A percentile compares a stretch with the other conserved stretches of the same genome.
phyloP scores from a whole-genome alignment of 2,797 vertebrate genomes.

The Sebastes hopkinsi region DNA sequence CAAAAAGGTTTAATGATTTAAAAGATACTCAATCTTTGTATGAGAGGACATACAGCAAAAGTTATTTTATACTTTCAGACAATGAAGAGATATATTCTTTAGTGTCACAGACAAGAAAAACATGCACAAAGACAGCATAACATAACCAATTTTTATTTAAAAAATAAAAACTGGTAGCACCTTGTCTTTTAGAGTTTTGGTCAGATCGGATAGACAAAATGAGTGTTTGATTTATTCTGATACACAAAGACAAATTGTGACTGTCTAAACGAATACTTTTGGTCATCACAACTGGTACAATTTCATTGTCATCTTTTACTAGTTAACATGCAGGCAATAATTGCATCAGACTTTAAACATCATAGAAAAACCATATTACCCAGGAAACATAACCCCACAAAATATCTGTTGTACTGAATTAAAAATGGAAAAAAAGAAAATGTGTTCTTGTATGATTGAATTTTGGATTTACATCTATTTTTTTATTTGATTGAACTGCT shows the following conservation, averaged over 20 bases:
- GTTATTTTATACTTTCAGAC: not conserved
- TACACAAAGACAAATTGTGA: conserved; percentile 64
- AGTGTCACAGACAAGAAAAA: conserved; percentile 1
- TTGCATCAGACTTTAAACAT: conserved; percentile 61
- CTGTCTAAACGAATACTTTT: conserved; percentile 69
- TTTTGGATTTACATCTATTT: conserved; percentile 17
- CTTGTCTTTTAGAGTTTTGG: conserved; percentile 62
- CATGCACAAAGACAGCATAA: conserved; percentile 41
- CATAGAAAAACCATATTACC: conserved; percentile 40
- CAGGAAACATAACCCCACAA: conserved; percentile 41
- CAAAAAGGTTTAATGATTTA: not conserved
- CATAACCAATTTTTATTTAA: conserved; percentile 72
- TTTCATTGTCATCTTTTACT: conserved; percentile 58
- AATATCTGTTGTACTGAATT: conserved; percentile 20
- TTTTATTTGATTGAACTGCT: conserved; percentile 16
- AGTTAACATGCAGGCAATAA: conserved; percentile 65
- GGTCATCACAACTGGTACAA: conserved; percentile 70
- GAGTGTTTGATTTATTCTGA: conserved; percentile 40
- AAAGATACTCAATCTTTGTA: not conserved
- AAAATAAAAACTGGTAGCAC: conserved; percentile 61
- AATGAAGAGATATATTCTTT: not conserved
- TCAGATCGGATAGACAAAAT: conserved; percentile 62
- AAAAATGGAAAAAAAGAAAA: conserved; percentile 11
- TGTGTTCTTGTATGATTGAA: conserved; percentile 23
- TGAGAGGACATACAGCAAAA: not conserved